Evolutionary conservation across 2,797 vertebrate genomes (phyloP).

Genomic region (Acipenser ruthenus): DNA sequence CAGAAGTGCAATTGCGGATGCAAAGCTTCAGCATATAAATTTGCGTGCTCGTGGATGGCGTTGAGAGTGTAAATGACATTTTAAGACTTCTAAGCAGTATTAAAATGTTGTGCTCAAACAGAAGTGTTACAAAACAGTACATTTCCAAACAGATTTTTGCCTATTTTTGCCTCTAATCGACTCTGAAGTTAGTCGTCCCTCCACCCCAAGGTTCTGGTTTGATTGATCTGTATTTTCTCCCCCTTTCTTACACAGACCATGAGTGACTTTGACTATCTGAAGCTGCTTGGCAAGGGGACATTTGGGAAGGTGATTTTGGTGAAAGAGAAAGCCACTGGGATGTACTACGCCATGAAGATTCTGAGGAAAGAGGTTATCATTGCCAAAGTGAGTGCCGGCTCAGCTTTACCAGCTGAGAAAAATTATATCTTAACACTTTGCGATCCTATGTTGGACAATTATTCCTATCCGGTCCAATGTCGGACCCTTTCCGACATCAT

Average conservation of each 20-base stretch:
- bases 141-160: neutral
- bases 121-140: too few species aligned
- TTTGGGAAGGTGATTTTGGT: conserved; percentile 94
- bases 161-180: too few species aligned
- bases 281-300: conserved; percentile 88
- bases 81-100: too few species aligned
- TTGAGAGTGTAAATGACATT: too few species aligned
- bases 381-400: conserved; percentile 65
- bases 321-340: conserved; percentile 83
- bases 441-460: too few species aligned
- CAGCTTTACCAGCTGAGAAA: neutral
- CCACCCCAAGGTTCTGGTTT: neutral
- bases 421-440: too few species aligned
- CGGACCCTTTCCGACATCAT: too few species aligned
- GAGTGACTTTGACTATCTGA: conserved; percentile 94
- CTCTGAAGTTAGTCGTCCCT: fast-evolving
- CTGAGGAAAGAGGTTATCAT: conserved; percentile 92
- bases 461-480: too few species aligned
- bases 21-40: too few species aligned
- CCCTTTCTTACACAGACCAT: conserved; percentile 61
- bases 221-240: neutral
- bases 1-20: too few species aligned
- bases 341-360: conserved; percentile 96
- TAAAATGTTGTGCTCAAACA: too few species aligned
- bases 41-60: too few species aligned